Percentiles rank a stretch among this genome's conserved stretches.
phyloP scores from a whole-genome alignment of 2,113 vertebrate species.

The Gopherus flavomarginatus region DNA sequence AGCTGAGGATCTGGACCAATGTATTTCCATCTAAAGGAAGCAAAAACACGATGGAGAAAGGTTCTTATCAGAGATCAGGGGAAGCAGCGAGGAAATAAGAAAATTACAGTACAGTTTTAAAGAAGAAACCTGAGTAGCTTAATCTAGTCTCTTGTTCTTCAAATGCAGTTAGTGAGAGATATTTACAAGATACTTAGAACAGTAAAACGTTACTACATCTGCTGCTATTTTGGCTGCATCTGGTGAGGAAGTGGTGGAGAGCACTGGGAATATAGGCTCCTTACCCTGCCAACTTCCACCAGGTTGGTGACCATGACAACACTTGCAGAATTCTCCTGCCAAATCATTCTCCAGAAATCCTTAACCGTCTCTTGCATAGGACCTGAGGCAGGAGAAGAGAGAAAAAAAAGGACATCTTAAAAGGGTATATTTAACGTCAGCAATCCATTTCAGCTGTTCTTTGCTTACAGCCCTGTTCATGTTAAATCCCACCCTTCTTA shows the following conservation, averaged over 20 bases:
- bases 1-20: background rate
- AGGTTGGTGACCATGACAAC: constrained; percentile 99
- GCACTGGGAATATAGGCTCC: constrained; percentile 41
- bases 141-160: background rate
- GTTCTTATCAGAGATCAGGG: constrained; percentile 19
- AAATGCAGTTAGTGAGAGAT: background rate
- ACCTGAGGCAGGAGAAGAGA: constrained; percentile 78
- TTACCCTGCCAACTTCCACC: constrained; percentile 98
- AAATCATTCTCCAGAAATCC: constrained; percentile 99
- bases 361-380: constrained; percentile 98
- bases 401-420: constrained; percentile 25
- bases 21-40: background rate
- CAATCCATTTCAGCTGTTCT: background rate
- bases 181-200: background rate
- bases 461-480: background rate
- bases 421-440: background rate
- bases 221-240: background rate
- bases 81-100: background rate
- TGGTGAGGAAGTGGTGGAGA: background rate
- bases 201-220: fast-evolving
- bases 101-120: background rate
- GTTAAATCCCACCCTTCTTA: background rate
- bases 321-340: constrained; percentile 97
- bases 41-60: background rate
- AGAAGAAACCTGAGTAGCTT: background rate